phyloP scores from a whole-genome alignment of 1,140 invertebrate species.

The Conus ventricosus region DNA sequence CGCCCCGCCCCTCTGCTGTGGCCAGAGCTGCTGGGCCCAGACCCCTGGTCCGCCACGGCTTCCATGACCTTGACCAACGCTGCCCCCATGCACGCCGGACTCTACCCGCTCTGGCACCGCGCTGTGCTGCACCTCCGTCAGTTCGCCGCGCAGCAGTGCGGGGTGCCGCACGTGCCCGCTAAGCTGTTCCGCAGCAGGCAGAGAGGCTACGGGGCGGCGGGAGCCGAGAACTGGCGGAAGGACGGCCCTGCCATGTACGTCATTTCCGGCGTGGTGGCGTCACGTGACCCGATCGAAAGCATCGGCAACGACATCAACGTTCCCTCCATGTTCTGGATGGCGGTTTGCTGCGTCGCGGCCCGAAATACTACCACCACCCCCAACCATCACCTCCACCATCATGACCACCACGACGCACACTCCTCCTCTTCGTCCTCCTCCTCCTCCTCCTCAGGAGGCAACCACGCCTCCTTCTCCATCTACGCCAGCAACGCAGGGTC shows the following conservation, averaged over 20 bases:
- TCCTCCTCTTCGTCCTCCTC: too few relatives aligned
- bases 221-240: background rate
- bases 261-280: slow-evolving; percentile 50
- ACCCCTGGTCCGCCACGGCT: slow-evolving; percentile 46
- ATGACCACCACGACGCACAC: background rate
- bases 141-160: slow-evolving; percentile 56
- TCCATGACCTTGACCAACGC: slow-evolving; percentile 63
- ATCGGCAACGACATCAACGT: slow-evolving; percentile 61
- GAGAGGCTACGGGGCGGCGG: background rate
- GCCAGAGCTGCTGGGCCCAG: slow-evolving; percentile 49
- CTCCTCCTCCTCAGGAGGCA: background rate
- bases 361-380: background rate
- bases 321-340: slow-evolving; percentile 62
- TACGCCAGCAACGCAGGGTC: slow-evolving; percentile 44
- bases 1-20: slow-evolving; percentile 53
- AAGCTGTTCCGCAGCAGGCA: background rate
- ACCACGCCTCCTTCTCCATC: slow-evolving; percentile 52
- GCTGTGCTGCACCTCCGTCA: slow-evolving; percentile 43
- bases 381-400: background rate
- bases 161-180: slow-evolving; percentile 41
- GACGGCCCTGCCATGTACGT: slow-evolving; percentile 48
- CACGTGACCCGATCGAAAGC: slow-evolving; percentile 46
- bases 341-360: slow-evolving; percentile 56
- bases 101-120: slow-evolving; percentile 55
- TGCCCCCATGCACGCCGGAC: slow-evolving; percentile 54